Evolutionary conservation across 2,888 invertebrate genomes (phyloP).

Genomic region (Helleia helle): DNA sequence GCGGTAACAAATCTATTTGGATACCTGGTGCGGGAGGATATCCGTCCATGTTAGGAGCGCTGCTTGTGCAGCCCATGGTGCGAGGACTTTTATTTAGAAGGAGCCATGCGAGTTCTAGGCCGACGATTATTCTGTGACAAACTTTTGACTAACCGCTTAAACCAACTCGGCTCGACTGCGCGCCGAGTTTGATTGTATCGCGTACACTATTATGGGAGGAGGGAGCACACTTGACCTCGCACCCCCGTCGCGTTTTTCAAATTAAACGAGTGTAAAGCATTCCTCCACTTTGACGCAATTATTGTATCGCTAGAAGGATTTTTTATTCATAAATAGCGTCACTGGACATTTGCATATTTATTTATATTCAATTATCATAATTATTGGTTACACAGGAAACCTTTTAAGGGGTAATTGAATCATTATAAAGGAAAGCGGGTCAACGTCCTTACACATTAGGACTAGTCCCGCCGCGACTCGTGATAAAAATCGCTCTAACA

Average conservation of each 20-base stretch:
- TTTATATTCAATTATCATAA: constrained; percentile 4
- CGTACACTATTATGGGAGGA: constrained; percentile 59
- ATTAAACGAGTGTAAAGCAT: constrained; percentile 53
- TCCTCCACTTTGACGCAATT: constrained; percentile 47
- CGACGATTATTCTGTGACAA: constrained; percentile 18
- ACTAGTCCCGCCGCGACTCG: not conserved
- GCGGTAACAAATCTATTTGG: not conserved
- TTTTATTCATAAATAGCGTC: constrained; percentile 23
- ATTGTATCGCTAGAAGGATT: constrained; percentile 38
- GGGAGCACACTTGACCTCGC: constrained; percentile 69
- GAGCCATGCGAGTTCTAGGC: constrained; percentile 19
- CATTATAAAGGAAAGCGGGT: not conserved
- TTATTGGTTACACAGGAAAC: not conserved
- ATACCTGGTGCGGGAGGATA: constrained; percentile 39
- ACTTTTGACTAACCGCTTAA: constrained; percentile 39
- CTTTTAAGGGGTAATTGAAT: not conserved
- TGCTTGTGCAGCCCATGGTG: constrained; percentile 67
- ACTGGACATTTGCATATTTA: constrained; percentile 10
- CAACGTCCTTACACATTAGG: not conserved
- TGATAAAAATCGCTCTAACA: constrained; percentile 1
- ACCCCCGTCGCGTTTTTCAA: constrained; percentile 71
- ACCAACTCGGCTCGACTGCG: constrained; percentile 47
- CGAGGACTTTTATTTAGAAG: constrained; percentile 23
- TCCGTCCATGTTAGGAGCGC: constrained; percentile 44
- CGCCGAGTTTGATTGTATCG: constrained; percentile 56